Percentiles rank a stretch among this genome's conserved stretches.
These are phyloP conservation scores for Halesus radiatus DNA, from an alignment of 1,140 invertebrate genomes.

Conservation along the genomic window DNA sequence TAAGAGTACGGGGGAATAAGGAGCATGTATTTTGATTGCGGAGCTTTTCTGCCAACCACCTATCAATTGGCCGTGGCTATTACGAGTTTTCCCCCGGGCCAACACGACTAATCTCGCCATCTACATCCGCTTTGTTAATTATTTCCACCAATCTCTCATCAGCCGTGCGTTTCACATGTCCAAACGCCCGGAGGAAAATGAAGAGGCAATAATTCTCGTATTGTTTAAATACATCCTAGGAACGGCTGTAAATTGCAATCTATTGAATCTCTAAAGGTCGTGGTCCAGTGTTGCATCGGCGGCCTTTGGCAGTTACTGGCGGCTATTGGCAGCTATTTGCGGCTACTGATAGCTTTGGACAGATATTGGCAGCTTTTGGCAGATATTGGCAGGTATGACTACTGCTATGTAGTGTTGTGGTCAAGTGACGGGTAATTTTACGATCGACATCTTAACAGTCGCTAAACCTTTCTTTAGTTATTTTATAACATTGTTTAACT, in stretches of 20 bases:
- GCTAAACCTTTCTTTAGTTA: too few species aligned
- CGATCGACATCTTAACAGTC: too few species aligned
- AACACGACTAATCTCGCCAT: constrained; percentile 31
- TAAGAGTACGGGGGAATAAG: neutral
- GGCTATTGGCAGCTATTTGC: too few species aligned
- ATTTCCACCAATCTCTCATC: constrained; percentile 35
- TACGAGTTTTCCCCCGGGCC: constrained; percentile 8
- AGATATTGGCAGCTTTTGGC: too few species aligned
- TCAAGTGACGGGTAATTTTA: too few species aligned
- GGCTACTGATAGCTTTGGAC: too few species aligned
- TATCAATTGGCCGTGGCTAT: constrained; percentile 1
- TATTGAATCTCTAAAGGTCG: constrained; percentile 27
- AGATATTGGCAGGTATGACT: too few species aligned
- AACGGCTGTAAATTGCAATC: constrained; percentile 32
- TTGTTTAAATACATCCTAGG: constrained; percentile 26
- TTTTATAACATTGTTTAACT: too few species aligned
- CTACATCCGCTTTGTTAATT: constrained; percentile 39
- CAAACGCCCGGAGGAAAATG: constrained; percentile 3
- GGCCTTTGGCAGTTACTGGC: neutral
- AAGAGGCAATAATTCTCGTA: constrained; percentile 37
- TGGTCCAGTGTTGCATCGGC: constrained; percentile 3
- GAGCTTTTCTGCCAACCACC: constrained; percentile 8
- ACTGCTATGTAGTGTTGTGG: too few species aligned
- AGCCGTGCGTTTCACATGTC: constrained; percentile 26
- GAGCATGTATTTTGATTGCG: neutral